These are phyloP conservation scores for Hyposoter didymator DNA, from an alignment of 2,888 invertebrate species.

Conservation along the genomic window DNA sequence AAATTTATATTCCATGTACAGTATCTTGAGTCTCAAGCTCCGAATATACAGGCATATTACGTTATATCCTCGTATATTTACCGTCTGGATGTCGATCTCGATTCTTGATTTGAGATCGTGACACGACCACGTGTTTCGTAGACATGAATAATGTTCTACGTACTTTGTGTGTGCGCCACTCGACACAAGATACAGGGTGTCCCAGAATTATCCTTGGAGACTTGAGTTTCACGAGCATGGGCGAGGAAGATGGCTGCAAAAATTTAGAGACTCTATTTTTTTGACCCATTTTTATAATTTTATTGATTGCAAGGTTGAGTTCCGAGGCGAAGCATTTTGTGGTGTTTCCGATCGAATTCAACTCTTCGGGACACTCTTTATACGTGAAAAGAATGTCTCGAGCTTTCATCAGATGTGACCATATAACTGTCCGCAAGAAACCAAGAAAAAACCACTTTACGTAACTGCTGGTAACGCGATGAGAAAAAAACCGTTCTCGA, in stretches of 20 bases:
- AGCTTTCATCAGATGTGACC: neutral
- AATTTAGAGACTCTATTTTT: no score
- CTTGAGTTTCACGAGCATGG: neutral
- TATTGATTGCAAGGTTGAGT: neutral
- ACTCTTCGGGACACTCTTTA: neutral
- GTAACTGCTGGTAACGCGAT: conserved; percentile 38
- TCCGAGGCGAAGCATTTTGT: neutral
- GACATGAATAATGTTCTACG: conserved; percentile 13
- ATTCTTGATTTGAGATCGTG: neutral
- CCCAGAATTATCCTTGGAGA: neutral
- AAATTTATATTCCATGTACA: neutral
- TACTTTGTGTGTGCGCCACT: neutral
- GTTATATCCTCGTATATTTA: neutral
- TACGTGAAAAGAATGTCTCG: neutral
- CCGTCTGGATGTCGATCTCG: neutral
- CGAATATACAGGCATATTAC: neutral
- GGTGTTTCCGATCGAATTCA: neutral
- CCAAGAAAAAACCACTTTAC: conserved; percentile 47
- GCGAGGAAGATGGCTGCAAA: no score
- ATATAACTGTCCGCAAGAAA: conserved; percentile 22
- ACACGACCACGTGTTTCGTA: neutral
- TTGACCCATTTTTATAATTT: no score
- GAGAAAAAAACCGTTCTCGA: conserved; percentile 27
- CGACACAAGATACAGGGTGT: neutral
- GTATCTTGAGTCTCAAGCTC: neutral